These are phyloP conservation scores for Drosophila ochracea DNA, from an alignment of 2,888 invertebrate species.

Conservation along the genomic window DNA sequence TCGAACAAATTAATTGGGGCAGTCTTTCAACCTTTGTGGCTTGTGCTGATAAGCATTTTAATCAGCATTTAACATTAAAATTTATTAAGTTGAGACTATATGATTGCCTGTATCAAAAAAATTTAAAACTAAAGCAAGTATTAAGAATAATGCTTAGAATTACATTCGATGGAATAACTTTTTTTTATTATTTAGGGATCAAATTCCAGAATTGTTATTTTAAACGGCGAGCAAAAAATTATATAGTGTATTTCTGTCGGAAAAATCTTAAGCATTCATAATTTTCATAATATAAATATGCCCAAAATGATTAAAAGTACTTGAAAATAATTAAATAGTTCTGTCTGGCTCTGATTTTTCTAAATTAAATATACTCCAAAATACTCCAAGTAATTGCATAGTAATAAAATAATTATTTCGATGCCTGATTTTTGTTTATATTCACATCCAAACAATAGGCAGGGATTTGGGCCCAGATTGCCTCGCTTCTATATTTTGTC, in stretches of 20 bases:
- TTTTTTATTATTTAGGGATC: background rate
- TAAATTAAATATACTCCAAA: background rate
- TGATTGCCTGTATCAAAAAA: background rate
- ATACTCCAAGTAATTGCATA: background rate
- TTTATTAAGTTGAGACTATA: background rate
- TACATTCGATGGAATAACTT: background rate
- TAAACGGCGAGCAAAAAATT: background rate
- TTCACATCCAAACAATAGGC: background rate
- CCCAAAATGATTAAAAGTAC: background rate
- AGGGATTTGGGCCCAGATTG: background rate
- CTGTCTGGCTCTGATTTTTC: background rate
- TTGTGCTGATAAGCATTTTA: conserved; percentile 37
- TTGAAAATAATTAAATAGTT: background rate
- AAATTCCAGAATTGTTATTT: background rate
- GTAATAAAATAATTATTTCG: background rate
- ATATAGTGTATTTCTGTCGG: background rate
- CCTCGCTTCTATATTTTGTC: background rate
- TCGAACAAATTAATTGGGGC: conserved; percentile 1
- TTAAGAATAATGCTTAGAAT: background rate
- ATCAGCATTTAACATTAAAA: background rate
- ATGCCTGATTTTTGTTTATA: background rate
- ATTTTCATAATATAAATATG: background rate
- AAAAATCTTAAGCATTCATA: background rate
- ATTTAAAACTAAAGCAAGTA: background rate
- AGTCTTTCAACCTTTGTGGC: conserved; percentile 4